Evolutionary conservation across 2,113 vertebrate genomes (phyloP), one percentile per base, ranked within the genome.

Genomic region (Oenanthe oenanthe): DNA sequence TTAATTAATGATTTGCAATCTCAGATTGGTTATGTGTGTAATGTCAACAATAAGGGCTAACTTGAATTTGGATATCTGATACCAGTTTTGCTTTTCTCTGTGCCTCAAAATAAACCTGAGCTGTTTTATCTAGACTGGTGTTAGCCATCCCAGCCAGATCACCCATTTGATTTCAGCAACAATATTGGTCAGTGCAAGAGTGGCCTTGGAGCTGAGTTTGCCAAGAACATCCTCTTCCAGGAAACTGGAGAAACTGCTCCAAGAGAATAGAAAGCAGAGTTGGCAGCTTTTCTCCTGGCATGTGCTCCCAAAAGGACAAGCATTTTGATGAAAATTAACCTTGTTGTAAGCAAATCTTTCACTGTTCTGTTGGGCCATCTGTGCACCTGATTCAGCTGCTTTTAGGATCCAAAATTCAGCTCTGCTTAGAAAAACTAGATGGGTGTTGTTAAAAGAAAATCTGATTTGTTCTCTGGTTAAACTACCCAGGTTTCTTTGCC

Each of bases 241-340:
- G 92, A 94, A 95, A 97, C 83, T 91, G 36, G 92, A 91, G 93
- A 86, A 87, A 73, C 51, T 31, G 73, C 77, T 97, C 93, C 88
- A 96, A 17, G 47, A 88, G 91, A 94, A 68, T 93, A 96, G 91
- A 85, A 91, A 92, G 94, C 88, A 94, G 63, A 96, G 50, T 48
- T 91, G 95, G 67, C 90, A 2, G 91, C 65, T 89, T 65, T 74
- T 12, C 93, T 34, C 22, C 72, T 96, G 96, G 94, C 63, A 34
- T 56, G 86, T 45, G 61, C 45, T 86, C 67, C 48, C 60, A 13
- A 56, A 82, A 93, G 53, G 65, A 75, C 56, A 61, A 51, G 32
- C 58, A 47, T 58, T 65, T 83, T 80, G 68, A 75, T 80, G 83
- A 85, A 78, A 96, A 94, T 91, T 80, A 94, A 72, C 72, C 67